These are phyloP conservation scores for Andricus curvator DNA, from an alignment of 2,888 invertebrate genomes.

Conservation along the genomic window DNA sequence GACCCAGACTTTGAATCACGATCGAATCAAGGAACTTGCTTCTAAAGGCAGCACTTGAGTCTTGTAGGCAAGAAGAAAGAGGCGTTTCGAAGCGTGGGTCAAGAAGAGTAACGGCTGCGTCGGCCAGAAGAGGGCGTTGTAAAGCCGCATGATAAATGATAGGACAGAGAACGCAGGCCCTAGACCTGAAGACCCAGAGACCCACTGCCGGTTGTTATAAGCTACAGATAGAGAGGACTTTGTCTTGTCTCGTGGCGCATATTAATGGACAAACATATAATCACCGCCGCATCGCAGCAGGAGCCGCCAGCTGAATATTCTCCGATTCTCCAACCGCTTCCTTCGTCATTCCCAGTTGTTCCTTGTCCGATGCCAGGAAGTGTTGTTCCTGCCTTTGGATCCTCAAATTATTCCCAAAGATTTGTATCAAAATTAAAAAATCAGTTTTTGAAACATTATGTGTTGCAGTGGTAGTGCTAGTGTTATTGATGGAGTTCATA, in stretches of 20 bases:
- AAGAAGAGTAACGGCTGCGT: conserved; percentile 38
- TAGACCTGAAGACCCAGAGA: conserved; percentile 73
- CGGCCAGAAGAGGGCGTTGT: conserved; percentile 49
- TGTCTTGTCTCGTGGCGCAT: conserved; percentile 73
- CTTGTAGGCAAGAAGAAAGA: conserved; percentile 43
- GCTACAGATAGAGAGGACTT: conserved; percentile 66
- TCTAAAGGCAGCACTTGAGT: conserved; percentile 18
- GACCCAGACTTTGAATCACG: background rate
- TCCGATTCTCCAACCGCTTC: conserved; percentile 53
- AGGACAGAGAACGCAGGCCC: conserved; percentile 64
- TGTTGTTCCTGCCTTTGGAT: conserved; percentile 63
- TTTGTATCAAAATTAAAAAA: background rate
- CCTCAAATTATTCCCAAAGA: conserved; percentile 9
- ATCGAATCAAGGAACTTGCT: conserved; percentile 1
- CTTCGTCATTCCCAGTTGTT: conserved; percentile 65
- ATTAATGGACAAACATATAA: conserved; percentile 77
- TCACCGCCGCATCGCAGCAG: conserved; percentile 76
- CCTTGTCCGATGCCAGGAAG: conserved; percentile 68
- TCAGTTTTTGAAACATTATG: background rate
- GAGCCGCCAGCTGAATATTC: conserved; percentile 69
- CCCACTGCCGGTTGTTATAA: conserved; percentile 64
- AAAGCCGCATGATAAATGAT: conserved; percentile 73
- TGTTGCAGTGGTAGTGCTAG: background rate
- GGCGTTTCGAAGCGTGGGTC: conserved; percentile 43
- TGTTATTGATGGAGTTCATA: background rate